Base-by-base conservation (phyloP, 2,113 vertebrate genomes). In the Cynoglossus semilaevis region DNA sequence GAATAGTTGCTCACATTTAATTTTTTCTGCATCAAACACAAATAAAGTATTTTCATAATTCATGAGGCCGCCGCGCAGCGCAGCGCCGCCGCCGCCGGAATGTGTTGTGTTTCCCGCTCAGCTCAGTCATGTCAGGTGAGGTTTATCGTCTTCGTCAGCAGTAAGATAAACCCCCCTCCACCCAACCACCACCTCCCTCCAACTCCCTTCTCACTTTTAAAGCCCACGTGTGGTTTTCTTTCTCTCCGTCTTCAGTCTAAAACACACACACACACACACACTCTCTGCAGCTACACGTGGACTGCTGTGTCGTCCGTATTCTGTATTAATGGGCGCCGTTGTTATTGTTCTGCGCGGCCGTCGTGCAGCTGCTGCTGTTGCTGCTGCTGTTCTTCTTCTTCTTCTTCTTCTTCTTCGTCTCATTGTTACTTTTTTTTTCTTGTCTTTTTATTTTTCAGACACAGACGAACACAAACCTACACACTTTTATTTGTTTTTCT, bases 271-370 rank as follows among this genome's bases (percentile, higher is more conserved):
- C 36, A 37, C 36, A 37, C 36, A 42, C 40, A 14, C 40, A 42
- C 40, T 5, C 40, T 14, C 49, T 61, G 46, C 68, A 61, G 64
- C 60, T 75, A 65, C 38, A 67, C 81, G 77, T 76, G 76, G 72
- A 76, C 72, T 57, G 65, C 72, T 61, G 82, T 70, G 64, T 61
- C 52, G 76, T 77, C 67, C 72, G 72, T 76, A 67, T 79, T 80
- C 63, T 70, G 74, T 81, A 81, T 83, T 84, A 85, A 86, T 84
- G 79, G 87, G 76, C 63, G 62, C 74, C 64, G 79, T 75, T 81
- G 74, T 75, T 29, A 78, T 69, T 74, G 72, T 80, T 73, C 76
- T 83, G 77, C 77, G 70, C 58, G 73, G 76, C 74, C 69, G 57
- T 79, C 84, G 74, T 22, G n/a, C n/a, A n/a, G 80, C 79, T 81